Percentiles rank a stretch among this genome's conserved stretches.
Evolutionary conservation across 1,140 invertebrate species (phyloP).

Genomic region (Bombus ignitus): DNA sequence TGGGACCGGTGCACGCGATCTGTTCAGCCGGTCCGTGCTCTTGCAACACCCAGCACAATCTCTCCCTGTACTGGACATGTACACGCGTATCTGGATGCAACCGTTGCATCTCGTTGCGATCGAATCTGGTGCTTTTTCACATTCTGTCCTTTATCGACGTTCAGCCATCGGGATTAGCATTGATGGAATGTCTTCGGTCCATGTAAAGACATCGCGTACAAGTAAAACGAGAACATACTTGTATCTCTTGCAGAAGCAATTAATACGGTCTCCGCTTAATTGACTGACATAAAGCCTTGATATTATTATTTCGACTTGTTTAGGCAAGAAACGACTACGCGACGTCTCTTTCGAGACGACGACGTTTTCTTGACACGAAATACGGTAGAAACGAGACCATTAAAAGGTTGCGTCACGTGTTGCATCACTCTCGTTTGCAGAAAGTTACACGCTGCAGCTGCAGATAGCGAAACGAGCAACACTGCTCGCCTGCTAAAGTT

Average conservation of each 20-base stretch:
- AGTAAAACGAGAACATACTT: neutral
- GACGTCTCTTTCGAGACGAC: neutral
- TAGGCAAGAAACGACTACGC: neutral
- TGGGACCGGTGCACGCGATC: slow-evolving; percentile 61
- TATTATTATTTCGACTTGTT: neutral
- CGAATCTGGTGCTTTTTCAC: neutral
- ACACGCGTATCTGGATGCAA: neutral
- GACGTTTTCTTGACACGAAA: neutral
- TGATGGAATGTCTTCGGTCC: neutral
- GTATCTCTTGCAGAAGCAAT: neutral
- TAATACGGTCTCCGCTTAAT: neutral
- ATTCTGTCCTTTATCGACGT: neutral
- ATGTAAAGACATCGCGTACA: neutral
- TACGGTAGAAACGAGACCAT: neutral
- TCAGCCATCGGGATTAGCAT: neutral
- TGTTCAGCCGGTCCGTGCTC: slow-evolving; percentile 6
- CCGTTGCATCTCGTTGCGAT: slow-evolving; percentile 9
- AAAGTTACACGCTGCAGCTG: slow-evolving; percentile 11
- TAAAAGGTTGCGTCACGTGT: slow-evolving; percentile 23
- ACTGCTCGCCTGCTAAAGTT: neutral
- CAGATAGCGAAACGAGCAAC: neutral
- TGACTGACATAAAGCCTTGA: neutral
- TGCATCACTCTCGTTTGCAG: neutral
- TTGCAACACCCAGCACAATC: neutral
- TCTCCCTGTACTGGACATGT: neutral